Conservation (phyloP, 2,113 vertebrate species). For the Columbina picui region DNA sequence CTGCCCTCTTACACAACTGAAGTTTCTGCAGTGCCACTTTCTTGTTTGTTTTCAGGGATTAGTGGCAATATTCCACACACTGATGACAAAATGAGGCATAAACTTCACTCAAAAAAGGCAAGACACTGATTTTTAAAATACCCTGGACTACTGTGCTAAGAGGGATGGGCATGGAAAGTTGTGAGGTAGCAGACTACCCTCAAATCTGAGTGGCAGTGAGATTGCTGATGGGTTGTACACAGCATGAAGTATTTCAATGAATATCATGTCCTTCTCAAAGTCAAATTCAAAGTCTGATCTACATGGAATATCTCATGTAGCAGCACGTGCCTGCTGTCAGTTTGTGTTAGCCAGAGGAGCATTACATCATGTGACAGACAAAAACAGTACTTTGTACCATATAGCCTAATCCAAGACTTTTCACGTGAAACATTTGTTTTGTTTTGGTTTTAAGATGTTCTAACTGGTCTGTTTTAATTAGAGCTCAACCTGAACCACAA, state of each 20-base stretch:
- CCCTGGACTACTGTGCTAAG: neutral
- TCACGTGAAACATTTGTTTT: conserved; percentile 68
- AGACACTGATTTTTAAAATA: neutral
- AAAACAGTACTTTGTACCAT: neutral
- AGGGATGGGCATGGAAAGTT: neutral
- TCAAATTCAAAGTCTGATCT: neutral
- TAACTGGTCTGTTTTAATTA: conserved; percentile 61
- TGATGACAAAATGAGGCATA: conserved; percentile 33
- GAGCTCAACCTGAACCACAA: conserved; percentile 71
- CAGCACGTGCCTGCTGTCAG: neutral
- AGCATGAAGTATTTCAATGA: neutral
- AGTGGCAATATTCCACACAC: conserved; percentile 48
- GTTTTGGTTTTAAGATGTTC: conserved; percentile 54
- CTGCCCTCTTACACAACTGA: neutral
- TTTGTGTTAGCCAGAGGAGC: neutral
- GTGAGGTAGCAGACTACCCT: neutral
- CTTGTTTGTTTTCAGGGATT: conserved; percentile 55
- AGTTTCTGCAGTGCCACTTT: conserved; percentile 4
- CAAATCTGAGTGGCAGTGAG: neutral
- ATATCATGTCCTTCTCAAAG: neutral
- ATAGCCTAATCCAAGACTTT: conserved; percentile 13
- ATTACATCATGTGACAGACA: conserved; percentile 13
- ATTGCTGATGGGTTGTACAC: neutral
- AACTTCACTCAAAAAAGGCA: neutral
- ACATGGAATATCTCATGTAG: neutral